Base-by-base conservation (phyloP, 2,797 vertebrate genomes). In the Crenuchus spilurus region DNA sequence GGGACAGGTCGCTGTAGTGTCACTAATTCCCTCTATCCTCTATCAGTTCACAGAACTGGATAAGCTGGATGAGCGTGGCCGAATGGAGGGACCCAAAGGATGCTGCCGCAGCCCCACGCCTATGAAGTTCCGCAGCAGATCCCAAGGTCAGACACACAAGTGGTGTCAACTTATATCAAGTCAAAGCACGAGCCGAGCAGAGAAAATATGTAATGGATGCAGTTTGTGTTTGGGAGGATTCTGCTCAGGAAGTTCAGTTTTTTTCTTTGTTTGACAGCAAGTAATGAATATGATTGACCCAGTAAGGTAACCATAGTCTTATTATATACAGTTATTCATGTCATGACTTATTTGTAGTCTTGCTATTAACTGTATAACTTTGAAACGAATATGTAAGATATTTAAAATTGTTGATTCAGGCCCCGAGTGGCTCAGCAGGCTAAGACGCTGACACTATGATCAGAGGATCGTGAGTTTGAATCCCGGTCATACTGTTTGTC, bases 61-160 rank as follows among this genome's bases (percentile, higher is more conserved):
- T 46, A 94, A 92, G 57, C 77, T 85, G 71, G 90, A 94, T 72
- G 94, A 95, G 10, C 58, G 82, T 4, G 79, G 82, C 13, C 86
- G 82, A 65, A 72, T 72, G 0, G 95, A 95, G 28, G 83, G 77
- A 0, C 76, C 89, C 75, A 93, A 90, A 86, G 92, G 88, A 70
- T 90, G 82, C 84, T 89, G 89, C 63, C 91, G 93, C 70, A 95
- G 92, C 77, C 93, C 95, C 33, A 78, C 92, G 52, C 83, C 93
- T 20, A 85, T 92, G 86, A 97, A 97, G 81, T 93, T 95, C 78
- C 91, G 91, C 87, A 94, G 93, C 79, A 88, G 94, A 49, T 92
- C 95, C 6, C 95, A 95, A 90, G 96, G 96, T 98, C 80, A 73
- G 80, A 52, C 26, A 61, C 18, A 44, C 67, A n/a, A 42, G 1